Base-by-base conservation (phyloP, 2,113 vertebrate species). In the Porphyrio hochstetteri region DNA sequence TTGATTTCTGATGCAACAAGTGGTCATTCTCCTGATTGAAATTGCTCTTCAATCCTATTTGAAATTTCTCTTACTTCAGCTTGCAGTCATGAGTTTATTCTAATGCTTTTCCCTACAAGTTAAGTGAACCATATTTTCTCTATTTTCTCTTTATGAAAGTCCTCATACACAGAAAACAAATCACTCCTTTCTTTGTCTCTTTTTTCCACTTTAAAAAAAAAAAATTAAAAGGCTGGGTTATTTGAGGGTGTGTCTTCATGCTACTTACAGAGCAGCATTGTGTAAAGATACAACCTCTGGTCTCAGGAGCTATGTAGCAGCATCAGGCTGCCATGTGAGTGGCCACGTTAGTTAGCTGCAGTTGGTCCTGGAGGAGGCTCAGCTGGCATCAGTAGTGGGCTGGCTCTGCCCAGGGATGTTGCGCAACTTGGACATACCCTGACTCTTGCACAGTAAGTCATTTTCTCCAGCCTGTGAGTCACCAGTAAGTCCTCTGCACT, bases 381-480 rank as follows among this genome's bases (percentile, higher is more conserved):
- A 92, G 74, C 56, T 97, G 94, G 72, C 85, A 27, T 11, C 46
- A 83, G 50, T 14, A 17, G 46, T 86, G 60, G 46, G 33, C 83
- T 33, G 23, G 59, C 52, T 79, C 48, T 76, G 56, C 82, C 77
- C 77, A 38, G 35, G 53, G 72, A 29, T 78, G 7, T 69, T 89
- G 69, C 81, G 69, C 81, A 93, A 72, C 29, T n/a, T 87, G 77
- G 56, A 17, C 69, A 36, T 84, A 31, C 38, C 29, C 80, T 3
- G 24, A 13, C 50, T 78, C 69, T 69, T 82, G 29, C 68, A 70
- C 68, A 83, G 20, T 42, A 57, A 16, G 4, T 86, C 2, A 80
- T 91, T 93, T 80, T 95, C 79, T 96, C 75, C 93, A 83, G 59
- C 36, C 31, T 40, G 92, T 92, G 84, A 93, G 68, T 96, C 92